phyloP scores from a whole-genome alignment of 2,888 invertebrate species.

The Galeopsomyia nigrocyanea region DNA sequence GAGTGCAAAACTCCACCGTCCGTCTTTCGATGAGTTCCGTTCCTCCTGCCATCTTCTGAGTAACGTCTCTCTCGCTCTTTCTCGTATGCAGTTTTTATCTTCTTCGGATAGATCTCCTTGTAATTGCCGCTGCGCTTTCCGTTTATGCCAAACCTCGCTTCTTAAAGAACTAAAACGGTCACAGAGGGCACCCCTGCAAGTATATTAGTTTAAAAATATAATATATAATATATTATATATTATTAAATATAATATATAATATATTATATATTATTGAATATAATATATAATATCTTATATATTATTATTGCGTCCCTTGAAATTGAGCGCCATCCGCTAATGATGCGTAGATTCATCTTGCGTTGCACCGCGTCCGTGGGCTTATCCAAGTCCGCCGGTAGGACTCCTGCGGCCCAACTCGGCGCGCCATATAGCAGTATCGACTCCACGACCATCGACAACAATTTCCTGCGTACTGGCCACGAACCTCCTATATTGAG shows the following conservation, averaged over 20 bases:
- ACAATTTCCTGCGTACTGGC: not conserved
- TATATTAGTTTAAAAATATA: too few species aligned
- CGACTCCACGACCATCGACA: not conserved
- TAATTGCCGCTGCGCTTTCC: too few species aligned
- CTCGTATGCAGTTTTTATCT: too few species aligned
- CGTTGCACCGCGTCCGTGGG: not conserved
- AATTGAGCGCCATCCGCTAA: not conserved
- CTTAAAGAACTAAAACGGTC: not conserved
- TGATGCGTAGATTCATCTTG: not conserved
- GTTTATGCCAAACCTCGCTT: not conserved
- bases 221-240: too few species aligned
- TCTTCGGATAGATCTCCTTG: not conserved
- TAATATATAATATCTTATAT: too few species aligned
- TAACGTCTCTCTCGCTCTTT: too few species aligned
- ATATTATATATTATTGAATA: too few species aligned
- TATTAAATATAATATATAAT: too few species aligned
- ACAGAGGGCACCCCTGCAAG: not conserved
- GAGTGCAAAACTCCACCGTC: too few species aligned
- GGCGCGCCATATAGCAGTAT: not conserved
- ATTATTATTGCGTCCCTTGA: not conserved
- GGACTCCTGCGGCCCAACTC: not conserved
- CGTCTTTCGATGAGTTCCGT: too few species aligned
- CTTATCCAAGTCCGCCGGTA: not conserved
- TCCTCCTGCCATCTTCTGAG: too few species aligned
- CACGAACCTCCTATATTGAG: not conserved